Conservation (phyloP, 2,888 invertebrate genomes). For the Adela reaumurella region DNA sequence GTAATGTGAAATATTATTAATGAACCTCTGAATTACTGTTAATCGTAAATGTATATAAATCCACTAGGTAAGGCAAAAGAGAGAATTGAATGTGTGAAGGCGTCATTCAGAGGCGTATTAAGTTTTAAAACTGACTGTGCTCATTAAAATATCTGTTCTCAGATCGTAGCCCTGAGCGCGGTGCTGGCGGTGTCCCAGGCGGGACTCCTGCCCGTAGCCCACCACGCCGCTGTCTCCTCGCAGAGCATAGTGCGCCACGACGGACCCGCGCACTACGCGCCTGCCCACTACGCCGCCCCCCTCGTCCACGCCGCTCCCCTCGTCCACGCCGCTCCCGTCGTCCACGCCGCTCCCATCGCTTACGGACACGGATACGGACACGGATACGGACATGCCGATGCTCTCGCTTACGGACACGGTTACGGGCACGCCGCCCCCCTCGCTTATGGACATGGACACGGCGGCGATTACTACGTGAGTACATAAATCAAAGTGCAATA, state of each 20-base stretch:
- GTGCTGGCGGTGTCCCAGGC: slow-evolving; percentile 52
- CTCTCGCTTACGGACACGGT: slow-evolving; percentile 22
- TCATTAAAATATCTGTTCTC: background rate
- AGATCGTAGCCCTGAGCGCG: slow-evolving; percentile 45
- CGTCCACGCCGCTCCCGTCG: slow-evolving; percentile 24
- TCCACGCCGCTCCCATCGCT: slow-evolving; percentile 17
- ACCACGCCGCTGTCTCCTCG: slow-evolving; percentile 47
- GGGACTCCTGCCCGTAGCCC: slow-evolving; percentile 41
- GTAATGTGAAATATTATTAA: no score
- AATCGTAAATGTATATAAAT: no score
- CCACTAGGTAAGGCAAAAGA: no score
- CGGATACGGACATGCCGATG: slow-evolving; percentile 34
- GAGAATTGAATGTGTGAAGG: no score
- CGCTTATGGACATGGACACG: no score
- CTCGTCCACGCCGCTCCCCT: slow-evolving; percentile 18
- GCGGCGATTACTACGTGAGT: no score
- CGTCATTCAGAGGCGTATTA: no score
- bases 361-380: slow-evolving; percentile 18
- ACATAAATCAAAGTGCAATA: no score
- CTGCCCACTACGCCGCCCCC: slow-evolving; percentile 25
- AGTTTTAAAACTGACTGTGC: no score
- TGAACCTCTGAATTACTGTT: no score
- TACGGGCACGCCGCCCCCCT: no score
- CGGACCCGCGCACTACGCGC: slow-evolving; percentile 33
- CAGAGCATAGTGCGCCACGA: slow-evolving; percentile 50